A percentile compares a stretch with the other conserved stretches of the same genome.
phyloP scores from a whole-genome alignment of 2,113 vertebrate species.

The Oreochromis spilurus region DNA sequence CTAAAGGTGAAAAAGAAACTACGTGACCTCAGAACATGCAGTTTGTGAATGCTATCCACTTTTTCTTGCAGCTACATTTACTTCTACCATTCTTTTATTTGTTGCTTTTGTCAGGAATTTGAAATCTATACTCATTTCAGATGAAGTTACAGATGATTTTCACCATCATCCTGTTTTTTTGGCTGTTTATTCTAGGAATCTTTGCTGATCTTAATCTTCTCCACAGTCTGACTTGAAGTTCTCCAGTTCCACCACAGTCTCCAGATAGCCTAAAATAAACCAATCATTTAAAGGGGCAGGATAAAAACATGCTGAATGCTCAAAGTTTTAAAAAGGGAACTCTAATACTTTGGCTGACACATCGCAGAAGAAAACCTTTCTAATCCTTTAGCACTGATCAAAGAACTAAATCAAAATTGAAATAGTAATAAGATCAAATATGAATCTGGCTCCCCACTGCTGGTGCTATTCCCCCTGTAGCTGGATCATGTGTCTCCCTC shows the following conservation, averaged over 20 bases:
- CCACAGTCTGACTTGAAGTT: too few species aligned
- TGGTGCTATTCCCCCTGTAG: background rate
- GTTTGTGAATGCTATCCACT: background rate
- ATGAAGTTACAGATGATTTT: background rate
- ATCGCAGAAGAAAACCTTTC: background rate
- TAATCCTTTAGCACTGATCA: background rate
- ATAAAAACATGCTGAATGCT: background rate
- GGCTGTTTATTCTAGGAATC: too few species aligned
- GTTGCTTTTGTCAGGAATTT: background rate
- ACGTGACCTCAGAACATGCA: background rate
- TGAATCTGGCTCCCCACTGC: background rate
- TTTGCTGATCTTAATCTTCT: too few species aligned
- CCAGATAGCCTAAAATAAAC: too few species aligned
- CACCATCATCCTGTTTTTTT: too few species aligned
- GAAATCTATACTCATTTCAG: background rate
- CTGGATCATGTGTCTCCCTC: constrained; percentile 6
- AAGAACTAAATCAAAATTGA: background rate
- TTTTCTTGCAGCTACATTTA: background rate
- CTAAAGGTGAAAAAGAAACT: background rate
- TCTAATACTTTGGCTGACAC: background rate
- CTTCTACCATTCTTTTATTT: background rate
- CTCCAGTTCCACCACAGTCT: too few species aligned
- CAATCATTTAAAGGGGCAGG: too few species aligned
- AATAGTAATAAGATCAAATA: background rate
- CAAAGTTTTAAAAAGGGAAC: too few species aligned